A percentile compares a stretch with the other conserved stretches of the same genome.
Conservation (phyloP, 2,797 vertebrate genomes). For the Columba guinea region DNA sequence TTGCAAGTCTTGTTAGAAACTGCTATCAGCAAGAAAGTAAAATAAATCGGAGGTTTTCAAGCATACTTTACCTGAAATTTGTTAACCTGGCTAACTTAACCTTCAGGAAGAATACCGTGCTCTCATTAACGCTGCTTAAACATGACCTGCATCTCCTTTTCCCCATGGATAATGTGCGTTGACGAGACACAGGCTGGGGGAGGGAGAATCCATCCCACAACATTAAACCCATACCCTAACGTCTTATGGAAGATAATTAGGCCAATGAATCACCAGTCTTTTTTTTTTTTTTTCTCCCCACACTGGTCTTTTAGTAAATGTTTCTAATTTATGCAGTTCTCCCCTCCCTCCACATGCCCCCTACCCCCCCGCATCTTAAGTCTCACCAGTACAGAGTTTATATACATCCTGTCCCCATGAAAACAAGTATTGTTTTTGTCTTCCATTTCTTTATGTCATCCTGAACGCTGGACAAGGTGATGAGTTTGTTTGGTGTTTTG, state of each 20-base stretch:
- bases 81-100: constrained; percentile 35
- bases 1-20: constrained; percentile 35
- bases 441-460: not conserved
- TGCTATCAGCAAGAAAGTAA: not conserved
- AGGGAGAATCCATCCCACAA: constrained; percentile 37
- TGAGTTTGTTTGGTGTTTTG: not conserved
- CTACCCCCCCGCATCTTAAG: not conserved
- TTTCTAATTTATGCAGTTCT: not conserved
- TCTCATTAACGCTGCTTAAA: constrained; percentile 50
- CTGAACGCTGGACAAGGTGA: not conserved
- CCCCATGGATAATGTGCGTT: constrained; percentile 12
- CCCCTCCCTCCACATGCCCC: too few relatives aligned
- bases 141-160: constrained; percentile 49
- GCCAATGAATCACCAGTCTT: constrained; percentile 51
- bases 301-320: not conserved
- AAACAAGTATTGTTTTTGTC: not conserved
- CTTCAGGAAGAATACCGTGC: constrained; percentile 35
- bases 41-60: constrained; percentile 22
- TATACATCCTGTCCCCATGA: not conserved
- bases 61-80: not conserved
- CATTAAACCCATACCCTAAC: constrained; percentile 27
- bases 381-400: not conserved
- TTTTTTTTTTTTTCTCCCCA: not conserved
- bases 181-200: constrained; percentile 28
- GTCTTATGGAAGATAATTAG: constrained; percentile 54